Evolutionary conservation across 2,888 invertebrate species (phyloP).

Genomic region (Uropetala carovei): DNA sequence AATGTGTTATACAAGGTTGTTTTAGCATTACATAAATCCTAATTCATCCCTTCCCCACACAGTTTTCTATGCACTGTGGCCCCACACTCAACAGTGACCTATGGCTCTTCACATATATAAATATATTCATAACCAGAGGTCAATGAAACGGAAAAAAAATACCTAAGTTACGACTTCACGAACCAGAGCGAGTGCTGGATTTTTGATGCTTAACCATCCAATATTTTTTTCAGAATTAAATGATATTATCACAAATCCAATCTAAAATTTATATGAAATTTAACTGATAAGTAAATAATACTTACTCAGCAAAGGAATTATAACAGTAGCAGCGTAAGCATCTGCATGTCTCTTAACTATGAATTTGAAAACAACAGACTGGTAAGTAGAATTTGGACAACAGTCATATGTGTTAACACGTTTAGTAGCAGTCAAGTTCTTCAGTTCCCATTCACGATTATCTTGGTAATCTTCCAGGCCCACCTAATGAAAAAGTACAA

Average conservation of each 20-base stretch:
- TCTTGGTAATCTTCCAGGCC: constrained; percentile 76
- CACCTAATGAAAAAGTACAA: constrained; percentile 72
- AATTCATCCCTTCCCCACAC: too few relatives aligned
- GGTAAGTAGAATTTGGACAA: constrained; percentile 80
- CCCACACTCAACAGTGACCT: too few relatives aligned
- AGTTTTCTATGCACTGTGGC: too few relatives aligned
- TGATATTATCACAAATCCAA: too few relatives aligned
- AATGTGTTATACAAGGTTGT: too few relatives aligned
- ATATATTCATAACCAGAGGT: too few relatives aligned
- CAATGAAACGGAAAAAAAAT: not conserved
- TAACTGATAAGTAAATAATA: constrained; percentile 23
- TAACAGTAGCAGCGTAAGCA: constrained; percentile 78
- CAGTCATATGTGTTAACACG: constrained; percentile 77
- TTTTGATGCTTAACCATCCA: too few relatives aligned
- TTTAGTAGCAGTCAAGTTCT: constrained; percentile 75
- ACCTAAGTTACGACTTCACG: not conserved
- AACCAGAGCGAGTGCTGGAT: too few relatives aligned
- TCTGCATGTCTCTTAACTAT: constrained; percentile 79
- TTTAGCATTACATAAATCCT: too few relatives aligned
- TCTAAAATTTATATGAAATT: not conserved
- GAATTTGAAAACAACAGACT: constrained; percentile 79
- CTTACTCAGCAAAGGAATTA: constrained; percentile 78
- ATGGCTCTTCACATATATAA: too few relatives aligned
- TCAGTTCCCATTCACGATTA: constrained; percentile 80
- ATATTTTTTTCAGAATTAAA: too few relatives aligned